Base-by-base conservation (phyloP, 1,140 invertebrate genomes). In the Eufriesea mexicana region DNA sequence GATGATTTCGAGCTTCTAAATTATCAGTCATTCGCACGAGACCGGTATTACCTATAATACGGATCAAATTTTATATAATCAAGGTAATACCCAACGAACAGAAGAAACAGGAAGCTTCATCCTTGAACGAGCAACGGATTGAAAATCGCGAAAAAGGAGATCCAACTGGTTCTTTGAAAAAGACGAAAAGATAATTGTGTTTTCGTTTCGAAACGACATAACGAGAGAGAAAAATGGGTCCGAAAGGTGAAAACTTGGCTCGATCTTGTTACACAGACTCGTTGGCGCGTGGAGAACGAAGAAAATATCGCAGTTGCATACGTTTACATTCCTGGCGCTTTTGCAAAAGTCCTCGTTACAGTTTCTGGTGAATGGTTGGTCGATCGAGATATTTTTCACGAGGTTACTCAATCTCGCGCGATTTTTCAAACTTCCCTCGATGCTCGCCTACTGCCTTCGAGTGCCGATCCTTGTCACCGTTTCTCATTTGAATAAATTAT, bases 321-420 rank as follows among this genome's bases (percentile, higher is more conserved):
- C 12, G 1, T 66, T 66, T 35, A 12, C 23, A 14, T 20, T 12
- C 35, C 35, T 0, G 14, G 14, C 10, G 20, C 47, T 18, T 49
- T 70, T 62, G 55, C 75, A 66, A 59, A 61, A 67, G 84, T 83
- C 74, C 85, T 86, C 68, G 80, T 87, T 84, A 86, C 75, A 86
- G 71, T 79, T 87, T 79, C 57, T 64, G 25, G 82, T 70, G 75
- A 86, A 86, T 25, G 83, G 70, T 67, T 45, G 62, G 79, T 28
- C 14, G 59, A 68, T n/a, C 1, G 45, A 35, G n/a, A 57, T 25
- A 49, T 25, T 70, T 42, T 81, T 49, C 71, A 6, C 1, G 6
- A 16, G 25, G 25, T 71, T 51, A 16, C 68, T 2, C 25, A 28
- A 71, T 8, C 8, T 35, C 6, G 9, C 10, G 45, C 20, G 45